Conservation (phyloP, 2,113 vertebrate species). For the Siniperca knerii region DNA sequence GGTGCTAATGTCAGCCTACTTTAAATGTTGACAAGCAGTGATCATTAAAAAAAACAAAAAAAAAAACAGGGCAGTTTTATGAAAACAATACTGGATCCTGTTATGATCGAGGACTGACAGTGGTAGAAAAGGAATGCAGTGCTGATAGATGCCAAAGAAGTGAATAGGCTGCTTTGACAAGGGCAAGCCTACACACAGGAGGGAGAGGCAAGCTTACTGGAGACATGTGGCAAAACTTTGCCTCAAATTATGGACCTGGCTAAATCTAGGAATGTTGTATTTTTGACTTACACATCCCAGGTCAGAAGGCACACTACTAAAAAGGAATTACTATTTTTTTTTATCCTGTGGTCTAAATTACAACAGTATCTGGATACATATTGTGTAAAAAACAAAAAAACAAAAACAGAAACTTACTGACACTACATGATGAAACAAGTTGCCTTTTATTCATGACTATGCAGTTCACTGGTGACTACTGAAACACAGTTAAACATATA, state of each 20-base stretch:
- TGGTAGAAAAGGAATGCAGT: slow-evolving; percentile 26
- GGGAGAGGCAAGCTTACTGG: not conserved
- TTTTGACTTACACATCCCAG: not conserved
- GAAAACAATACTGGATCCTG: slow-evolving; percentile 38
- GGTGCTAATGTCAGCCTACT: not conserved
- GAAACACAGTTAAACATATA: not conserved
- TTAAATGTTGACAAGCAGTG: not conserved
- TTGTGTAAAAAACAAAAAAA: not conserved
- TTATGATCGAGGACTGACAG: slow-evolving; percentile 6
- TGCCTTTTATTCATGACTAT: slow-evolving; percentile 2
- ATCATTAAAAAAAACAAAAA: not conserved
- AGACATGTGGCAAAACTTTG: slow-evolving; percentile 13
- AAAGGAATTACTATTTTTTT: not conserved
- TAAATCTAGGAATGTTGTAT: not conserved
- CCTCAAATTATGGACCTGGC: not conserved
- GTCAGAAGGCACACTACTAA: not conserved
- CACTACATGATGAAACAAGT: slow-evolving; percentile 29
- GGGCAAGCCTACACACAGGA: slow-evolving; percentile 30
- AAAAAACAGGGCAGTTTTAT: not conserved
- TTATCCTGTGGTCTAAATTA: not conserved
- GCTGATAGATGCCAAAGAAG: slow-evolving; percentile 34
- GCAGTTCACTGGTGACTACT: not conserved
- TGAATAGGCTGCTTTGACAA: slow-evolving; percentile 45
- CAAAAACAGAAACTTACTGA: not conserved
- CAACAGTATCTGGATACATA: not conserved